Conservation (phyloP, 2,888 invertebrate genomes). For the Ophion costatus region DNA sequence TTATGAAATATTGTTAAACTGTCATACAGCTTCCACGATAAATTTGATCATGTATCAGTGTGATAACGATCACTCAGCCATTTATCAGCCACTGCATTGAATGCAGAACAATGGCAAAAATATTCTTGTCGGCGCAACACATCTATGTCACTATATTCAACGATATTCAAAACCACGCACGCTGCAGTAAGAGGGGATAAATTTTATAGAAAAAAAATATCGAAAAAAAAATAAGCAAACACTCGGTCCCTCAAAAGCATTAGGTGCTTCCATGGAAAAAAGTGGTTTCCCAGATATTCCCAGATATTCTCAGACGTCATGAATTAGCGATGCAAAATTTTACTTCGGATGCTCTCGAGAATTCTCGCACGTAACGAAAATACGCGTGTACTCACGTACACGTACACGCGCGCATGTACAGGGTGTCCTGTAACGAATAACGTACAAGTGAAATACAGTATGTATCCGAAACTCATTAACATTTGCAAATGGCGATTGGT, state of each 20-base stretch:
- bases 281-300: neutral
- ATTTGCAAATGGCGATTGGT: no score
- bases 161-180: neutral
- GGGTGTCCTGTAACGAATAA: no score
- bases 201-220: neutral
- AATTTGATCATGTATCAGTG: neutral
- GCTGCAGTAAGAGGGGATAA: neutral
- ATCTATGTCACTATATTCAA: neutral
- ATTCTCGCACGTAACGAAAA: neutral
- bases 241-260: neutral
- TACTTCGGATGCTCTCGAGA: constrained; percentile 35
- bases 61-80: neutral
- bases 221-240: no score
- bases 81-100: neutral
- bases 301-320: neutral
- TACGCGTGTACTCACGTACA: neutral
- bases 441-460: no score
- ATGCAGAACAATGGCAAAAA: neutral
- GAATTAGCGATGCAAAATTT: constrained; percentile 24
- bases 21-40: neutral
- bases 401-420: no score
- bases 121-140: neutral
- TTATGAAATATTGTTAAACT: neutral
- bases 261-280: neutral
- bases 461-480: no score